phyloP scores from a whole-genome alignment of 2,113 vertebrate genomes.

The Forbesichthys papilliferus region DNA sequence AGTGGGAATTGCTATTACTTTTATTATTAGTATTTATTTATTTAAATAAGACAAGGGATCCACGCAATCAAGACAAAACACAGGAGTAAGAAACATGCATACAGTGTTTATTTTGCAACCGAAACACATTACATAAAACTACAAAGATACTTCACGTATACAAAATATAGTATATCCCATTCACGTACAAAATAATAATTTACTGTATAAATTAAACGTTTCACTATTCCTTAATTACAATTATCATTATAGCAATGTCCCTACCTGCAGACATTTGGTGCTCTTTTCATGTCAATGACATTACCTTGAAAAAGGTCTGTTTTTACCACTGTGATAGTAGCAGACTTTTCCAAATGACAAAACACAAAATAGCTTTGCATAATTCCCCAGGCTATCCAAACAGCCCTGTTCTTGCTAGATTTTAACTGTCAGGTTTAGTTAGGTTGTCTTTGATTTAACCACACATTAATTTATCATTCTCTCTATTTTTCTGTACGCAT shows the following conservation, averaged over 20 bases:
- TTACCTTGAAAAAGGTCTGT: constrained; percentile 23
- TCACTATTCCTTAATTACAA: constrained; percentile 80
- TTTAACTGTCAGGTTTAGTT: constrained; percentile 62
- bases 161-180: constrained; percentile 83
- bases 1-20: too few species aligned
- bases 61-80: constrained; percentile 24
- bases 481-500: constrained; percentile 34
- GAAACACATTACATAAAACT: constrained; percentile 83
- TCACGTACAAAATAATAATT: constrained; percentile 85
- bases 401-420: constrained; percentile 63
- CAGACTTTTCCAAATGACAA: constrained; percentile 33
- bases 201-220: constrained; percentile 85
- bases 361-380: constrained; percentile 56
- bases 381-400: constrained; percentile 62
- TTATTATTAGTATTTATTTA: too few species aligned
- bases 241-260: constrained; percentile 54
- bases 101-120: constrained; percentile 81
- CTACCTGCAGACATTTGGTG: constrained; percentile 19
- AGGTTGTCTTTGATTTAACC: constrained; percentile 54
- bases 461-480: constrained; percentile 39
- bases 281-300: constrained; percentile 39
- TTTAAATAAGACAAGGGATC: constrained; percentile 1
- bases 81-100: constrained; percentile 79
- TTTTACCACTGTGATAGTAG: constrained; percentile 36
- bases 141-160: constrained; percentile 81